phyloP scores from a whole-genome alignment of 2,797 vertebrate species.

The Echeneis naucrates region DNA sequence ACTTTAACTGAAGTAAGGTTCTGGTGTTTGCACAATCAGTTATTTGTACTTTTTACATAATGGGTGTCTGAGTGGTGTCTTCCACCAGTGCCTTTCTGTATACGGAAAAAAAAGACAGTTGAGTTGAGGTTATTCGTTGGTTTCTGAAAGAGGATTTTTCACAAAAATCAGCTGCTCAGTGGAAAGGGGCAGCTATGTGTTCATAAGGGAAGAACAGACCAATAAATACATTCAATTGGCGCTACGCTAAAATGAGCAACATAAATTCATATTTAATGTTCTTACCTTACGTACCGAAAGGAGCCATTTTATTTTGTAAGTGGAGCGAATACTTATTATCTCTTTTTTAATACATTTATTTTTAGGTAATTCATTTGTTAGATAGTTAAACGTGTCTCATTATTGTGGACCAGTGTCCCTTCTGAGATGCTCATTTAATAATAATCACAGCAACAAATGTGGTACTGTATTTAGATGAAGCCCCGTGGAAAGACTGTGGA shows the following conservation, averaged over 20 bases:
- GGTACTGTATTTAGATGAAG: slow-evolving; percentile 26
- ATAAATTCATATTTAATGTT: not conserved
- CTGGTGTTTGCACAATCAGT: too few species aligned
- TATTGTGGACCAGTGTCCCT: slow-evolving; percentile 14
- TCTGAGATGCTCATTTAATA: slow-evolving; percentile 42
- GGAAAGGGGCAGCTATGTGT: slow-evolving; percentile 18
- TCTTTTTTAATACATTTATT: slow-evolving; percentile 15
- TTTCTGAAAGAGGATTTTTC: slow-evolving; percentile 2
- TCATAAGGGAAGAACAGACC: slow-evolving; percentile 13
- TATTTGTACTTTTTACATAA: too few species aligned
- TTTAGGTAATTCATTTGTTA: slow-evolving; percentile 22
- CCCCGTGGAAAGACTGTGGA: slow-evolving; percentile 28
- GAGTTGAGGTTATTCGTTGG: not conserved
- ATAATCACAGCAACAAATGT: slow-evolving; percentile 41
- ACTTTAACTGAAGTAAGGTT: too few species aligned
- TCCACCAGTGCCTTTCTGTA: not conserved
- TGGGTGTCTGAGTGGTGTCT: too few species aligned
- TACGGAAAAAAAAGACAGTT: not conserved
- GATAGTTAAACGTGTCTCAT: slow-evolving; percentile 19
- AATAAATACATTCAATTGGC: not conserved
- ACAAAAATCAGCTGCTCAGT: slow-evolving; percentile 13
- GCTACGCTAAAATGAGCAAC: not conserved
- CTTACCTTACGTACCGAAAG: not conserved
- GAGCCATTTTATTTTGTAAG: slow-evolving; percentile 10
- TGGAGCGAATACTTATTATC: slow-evolving; percentile 5